Evolutionary conservation across 1,140 invertebrate species (phyloP).

Genomic region (Planococcus citri): DNA sequence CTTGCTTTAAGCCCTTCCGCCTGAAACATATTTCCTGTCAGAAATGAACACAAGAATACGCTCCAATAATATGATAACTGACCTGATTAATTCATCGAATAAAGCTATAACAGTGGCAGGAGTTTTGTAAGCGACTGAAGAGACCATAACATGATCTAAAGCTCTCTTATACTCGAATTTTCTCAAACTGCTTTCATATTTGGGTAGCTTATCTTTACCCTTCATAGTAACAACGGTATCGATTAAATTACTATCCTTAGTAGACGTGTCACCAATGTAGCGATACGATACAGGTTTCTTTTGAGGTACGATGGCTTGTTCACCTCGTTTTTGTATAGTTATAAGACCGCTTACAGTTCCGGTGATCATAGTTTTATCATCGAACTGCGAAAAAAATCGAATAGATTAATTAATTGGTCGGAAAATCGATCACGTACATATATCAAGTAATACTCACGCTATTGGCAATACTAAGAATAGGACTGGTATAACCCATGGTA

Average conservation of each 20-base stretch:
- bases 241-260: slow-evolving; percentile 35
- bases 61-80: slow-evolving; percentile 12
- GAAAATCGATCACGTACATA: background rate
- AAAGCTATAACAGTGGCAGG: slow-evolving; percentile 67
- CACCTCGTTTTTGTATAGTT: slow-evolving; percentile 65
- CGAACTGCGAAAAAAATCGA: slow-evolving; percentile 42
- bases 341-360: slow-evolving; percentile 88
- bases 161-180: slow-evolving; percentile 74
- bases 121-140: slow-evolving; percentile 44
- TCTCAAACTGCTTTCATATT: slow-evolving; percentile 57
- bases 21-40: slow-evolving; percentile 32
- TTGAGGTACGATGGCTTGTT: slow-evolving; percentile 33
- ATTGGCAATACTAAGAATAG: slow-evolving; percentile 72
- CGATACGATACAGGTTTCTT: slow-evolving; percentile 35
- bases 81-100: slow-evolving; percentile 66
- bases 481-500: slow-evolving; percentile 78
- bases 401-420: background rate
- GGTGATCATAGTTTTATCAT: slow-evolving; percentile 72
- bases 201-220: slow-evolving; percentile 36
- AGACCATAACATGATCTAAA: slow-evolving; percentile 54
- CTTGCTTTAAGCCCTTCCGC: slow-evolving; percentile 54
- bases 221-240: slow-evolving; percentile 42
- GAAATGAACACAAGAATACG: background rate
- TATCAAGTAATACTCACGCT: slow-evolving; percentile 42
- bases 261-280: slow-evolving; percentile 37